A percentile compares a stretch with the other conserved stretches of the same genome.
Conservation (phyloP, 1,140 invertebrate species). For the Drosophila sturtevanti region DNA sequence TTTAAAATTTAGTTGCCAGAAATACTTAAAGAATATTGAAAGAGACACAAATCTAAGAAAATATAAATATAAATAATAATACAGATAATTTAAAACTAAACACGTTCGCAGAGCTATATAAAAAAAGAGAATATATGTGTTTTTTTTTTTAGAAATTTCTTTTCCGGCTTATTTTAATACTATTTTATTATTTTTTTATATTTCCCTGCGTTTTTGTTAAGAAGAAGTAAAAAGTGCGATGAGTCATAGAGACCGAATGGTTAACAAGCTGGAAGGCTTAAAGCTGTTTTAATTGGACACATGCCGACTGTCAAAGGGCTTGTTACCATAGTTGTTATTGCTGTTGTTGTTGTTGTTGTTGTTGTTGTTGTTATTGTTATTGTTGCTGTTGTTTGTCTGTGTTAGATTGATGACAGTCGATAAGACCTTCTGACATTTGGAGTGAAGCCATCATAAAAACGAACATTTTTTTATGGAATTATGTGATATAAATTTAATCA, state of each 20-base stretch:
- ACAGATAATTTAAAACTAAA: no score
- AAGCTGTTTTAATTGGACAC: conserved; percentile 52
- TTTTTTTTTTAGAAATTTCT: not conserved
- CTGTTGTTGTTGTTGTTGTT: not conserved
- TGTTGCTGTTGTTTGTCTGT: not conserved
- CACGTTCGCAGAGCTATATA: not conserved
- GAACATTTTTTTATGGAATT: conserved; percentile 45
- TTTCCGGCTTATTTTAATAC: not conserved
- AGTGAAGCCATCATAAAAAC: conserved; percentile 48
- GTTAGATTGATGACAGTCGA: conserved; percentile 45
- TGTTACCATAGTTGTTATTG: not conserved
- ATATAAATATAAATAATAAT: no score
- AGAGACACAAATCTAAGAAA: no score
- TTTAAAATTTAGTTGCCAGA: no score
- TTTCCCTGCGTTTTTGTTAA: not conserved
- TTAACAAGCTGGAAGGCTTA: conserved; percentile 39
- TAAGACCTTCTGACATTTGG: conserved; percentile 32
- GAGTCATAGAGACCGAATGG: conserved; percentile 12
- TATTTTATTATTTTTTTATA: not conserved
- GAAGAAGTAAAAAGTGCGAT: not conserved
- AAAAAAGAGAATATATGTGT: not conserved
- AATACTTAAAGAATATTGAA: no score
- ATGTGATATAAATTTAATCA: conserved; percentile 46
- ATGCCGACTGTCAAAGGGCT: conserved; percentile 36
- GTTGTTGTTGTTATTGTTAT: not conserved